Evolutionary conservation across 2,113 vertebrate genomes (phyloP).

Genomic region (Coptodon bakossiorum): DNA sequence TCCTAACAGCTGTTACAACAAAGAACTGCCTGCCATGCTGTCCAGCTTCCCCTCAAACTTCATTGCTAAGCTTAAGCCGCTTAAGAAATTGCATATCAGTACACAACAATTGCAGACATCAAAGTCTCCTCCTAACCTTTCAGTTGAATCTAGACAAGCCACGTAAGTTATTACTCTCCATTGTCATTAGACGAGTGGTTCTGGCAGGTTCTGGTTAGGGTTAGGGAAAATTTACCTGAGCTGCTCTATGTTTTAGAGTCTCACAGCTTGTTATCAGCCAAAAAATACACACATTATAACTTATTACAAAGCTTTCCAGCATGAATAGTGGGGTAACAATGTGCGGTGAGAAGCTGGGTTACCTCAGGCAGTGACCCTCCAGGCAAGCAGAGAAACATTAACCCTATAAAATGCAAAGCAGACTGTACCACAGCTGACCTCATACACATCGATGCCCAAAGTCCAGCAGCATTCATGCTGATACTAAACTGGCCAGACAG

Average conservation of each 20-base stretch:
- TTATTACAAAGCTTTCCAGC: neutral
- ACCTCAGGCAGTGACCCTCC: neutral
- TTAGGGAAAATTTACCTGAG: neutral
- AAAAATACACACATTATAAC: neutral
- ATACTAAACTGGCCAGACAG: slow-evolving; percentile 24
- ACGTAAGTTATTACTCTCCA: neutral
- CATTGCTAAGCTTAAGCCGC: neutral
- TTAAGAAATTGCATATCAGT: neutral
- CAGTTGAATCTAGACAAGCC: neutral
- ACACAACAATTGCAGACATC: neutral
- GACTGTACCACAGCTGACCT: neutral
- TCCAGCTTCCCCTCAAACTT: neutral
- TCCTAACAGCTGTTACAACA: slow-evolving; percentile 34
- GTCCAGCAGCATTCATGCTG: neutral
- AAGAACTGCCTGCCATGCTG: neutral
- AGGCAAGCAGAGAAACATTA: neutral
- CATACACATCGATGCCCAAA: neutral
- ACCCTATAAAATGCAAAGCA: neutral
- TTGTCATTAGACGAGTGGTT: neutral
- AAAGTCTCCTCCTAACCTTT: neutral
- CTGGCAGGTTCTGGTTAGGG: neutral
- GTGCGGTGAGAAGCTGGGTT: neutral
- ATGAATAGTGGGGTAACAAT: neutral
- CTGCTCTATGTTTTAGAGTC: neutral
- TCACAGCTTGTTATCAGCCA: neutral